phyloP scores from a whole-genome alignment of 2,113 vertebrate genomes.

The Saiga tatarica region DNA sequence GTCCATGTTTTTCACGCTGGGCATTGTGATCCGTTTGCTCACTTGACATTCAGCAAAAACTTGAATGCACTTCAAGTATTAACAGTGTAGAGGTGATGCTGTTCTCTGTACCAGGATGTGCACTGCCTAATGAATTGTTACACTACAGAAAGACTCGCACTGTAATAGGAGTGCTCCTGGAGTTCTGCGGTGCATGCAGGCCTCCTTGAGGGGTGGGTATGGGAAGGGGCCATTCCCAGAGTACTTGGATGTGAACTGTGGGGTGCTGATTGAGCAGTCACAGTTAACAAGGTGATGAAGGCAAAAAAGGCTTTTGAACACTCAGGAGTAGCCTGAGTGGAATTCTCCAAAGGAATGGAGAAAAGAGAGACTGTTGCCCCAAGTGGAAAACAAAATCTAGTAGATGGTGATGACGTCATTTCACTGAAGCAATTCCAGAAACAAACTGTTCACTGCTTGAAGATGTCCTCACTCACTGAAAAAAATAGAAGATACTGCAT shows the following conservation, averaged over 20 bases:
- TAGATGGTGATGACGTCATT: not conserved
- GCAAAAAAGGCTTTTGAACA: not conserved
- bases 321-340: not conserved
- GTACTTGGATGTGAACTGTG: not conserved
- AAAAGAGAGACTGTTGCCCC: not conserved
- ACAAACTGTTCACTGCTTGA: not conserved
- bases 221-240: not conserved
- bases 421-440: not conserved
- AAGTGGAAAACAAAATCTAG: not conserved
- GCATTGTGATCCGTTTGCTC: not conserved
- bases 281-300: not conserved
- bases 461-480: not conserved
- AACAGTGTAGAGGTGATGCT: not conserved
- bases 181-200: not conserved
- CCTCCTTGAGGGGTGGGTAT: not conserved
- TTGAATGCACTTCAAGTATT: not conserved
- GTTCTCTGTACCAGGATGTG: not conserved
- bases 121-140: not conserved
- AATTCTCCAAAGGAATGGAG: not conserved
- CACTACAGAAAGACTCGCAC: accelerated
- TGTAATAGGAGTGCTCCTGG: not conserved
- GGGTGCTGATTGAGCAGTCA: not conserved
- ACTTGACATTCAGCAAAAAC: not conserved
- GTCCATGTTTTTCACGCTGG: not conserved
- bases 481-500: not conserved